Evolutionary conservation across 1,140 invertebrate genomes (phyloP).

Genomic region (Drosophila rhopaloa): DNA sequence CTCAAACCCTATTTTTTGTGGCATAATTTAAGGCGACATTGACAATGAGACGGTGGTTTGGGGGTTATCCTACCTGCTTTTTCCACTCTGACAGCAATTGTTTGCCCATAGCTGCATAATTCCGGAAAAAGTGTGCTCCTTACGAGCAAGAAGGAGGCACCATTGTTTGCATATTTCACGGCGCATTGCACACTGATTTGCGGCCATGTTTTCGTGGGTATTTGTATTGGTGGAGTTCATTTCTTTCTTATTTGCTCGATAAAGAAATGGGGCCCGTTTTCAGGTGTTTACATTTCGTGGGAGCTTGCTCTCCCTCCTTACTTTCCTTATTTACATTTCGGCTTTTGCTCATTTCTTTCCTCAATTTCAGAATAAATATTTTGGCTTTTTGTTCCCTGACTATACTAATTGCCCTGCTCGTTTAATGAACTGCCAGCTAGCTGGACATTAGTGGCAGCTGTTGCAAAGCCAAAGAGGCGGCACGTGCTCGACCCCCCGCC

Average conservation of each 20-base stretch:
- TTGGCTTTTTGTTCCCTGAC: slow-evolving; percentile 5
- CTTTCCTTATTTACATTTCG: slow-evolving; percentile 18
- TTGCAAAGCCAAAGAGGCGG: slow-evolving; percentile 21
- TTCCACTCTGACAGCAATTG: slow-evolving; percentile 69
- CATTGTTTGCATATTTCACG: slow-evolving; percentile 82
- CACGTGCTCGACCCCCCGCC: slow-evolving; percentile 26
- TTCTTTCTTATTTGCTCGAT: slow-evolving; percentile 28
- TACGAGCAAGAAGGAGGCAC: slow-evolving; percentile 22
- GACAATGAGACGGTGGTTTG: slow-evolving; percentile 64
- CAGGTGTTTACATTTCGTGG: slow-evolving; percentile 23
- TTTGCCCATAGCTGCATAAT: slow-evolving; percentile 80
- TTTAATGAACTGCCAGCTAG: slow-evolving; percentile 69
- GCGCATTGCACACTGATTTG: slow-evolving; percentile 77
- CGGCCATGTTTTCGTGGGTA: slow-evolving; percentile 16
- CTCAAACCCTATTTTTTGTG: slow-evolving; percentile 16
- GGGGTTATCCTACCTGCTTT: slow-evolving; percentile 40
- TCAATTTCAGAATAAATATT: slow-evolving; percentile 35
- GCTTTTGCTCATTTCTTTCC: slow-evolving; percentile 23
- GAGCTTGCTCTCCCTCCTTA: not conserved
- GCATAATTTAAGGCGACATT: slow-evolving; percentile 82
- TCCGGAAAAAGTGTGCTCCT: slow-evolving; percentile 35
- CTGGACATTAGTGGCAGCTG: slow-evolving; percentile 71
- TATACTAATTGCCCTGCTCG: slow-evolving; percentile 66
- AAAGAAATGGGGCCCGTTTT: slow-evolving; percentile 13
- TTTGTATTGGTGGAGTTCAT: slow-evolving; percentile 42